Evolutionary conservation across 2,797 vertebrate genomes (phyloP).

Genomic region (Pygocentrus nattereri): DNA sequence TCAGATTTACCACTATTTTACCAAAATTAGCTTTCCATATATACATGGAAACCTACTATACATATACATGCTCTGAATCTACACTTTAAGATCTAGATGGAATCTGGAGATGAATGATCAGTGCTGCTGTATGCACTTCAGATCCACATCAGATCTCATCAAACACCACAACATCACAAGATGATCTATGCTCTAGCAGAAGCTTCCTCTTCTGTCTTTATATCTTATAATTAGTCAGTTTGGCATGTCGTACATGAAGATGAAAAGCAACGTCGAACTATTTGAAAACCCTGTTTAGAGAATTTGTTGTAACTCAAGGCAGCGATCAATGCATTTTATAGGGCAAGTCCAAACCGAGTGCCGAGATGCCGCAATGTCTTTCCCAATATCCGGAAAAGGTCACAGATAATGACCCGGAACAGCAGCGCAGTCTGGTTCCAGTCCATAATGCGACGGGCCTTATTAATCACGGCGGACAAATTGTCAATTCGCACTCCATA

Average conservation of each 20-base stretch:
- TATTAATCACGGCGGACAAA: conserved; percentile 63
- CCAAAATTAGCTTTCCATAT: too few species aligned
- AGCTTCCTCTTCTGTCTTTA: not conserved
- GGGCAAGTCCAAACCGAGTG: not conserved
- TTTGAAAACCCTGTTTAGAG: not conserved
- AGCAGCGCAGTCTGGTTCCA: conserved; percentile 29
- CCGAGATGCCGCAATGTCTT: conserved; percentile 16
- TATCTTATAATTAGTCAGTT: not conserved
- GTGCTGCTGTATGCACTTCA: not conserved
- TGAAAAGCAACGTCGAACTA: not conserved
- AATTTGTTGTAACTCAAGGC: not conserved
- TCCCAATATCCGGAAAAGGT: conserved; percentile 40
- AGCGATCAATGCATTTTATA: conserved; percentile 10
- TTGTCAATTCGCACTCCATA: conserved; percentile 55
- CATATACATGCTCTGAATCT: too few species aligned
- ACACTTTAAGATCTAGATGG: too few species aligned
- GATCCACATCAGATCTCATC: not conserved
- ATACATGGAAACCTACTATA: too few species aligned
- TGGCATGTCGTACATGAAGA: not conserved
- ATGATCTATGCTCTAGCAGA: not conserved
- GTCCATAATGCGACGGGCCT: conserved; percentile 46
- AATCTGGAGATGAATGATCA: not conserved
- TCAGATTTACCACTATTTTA: too few species aligned
- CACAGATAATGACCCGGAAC: conserved; percentile 53
- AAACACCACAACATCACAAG: not conserved